Percentiles rank a stretch among this genome's conserved stretches.
phyloP scores from a whole-genome alignment of 2,113 vertebrate species.

The Poecilia latipinna region DNA sequence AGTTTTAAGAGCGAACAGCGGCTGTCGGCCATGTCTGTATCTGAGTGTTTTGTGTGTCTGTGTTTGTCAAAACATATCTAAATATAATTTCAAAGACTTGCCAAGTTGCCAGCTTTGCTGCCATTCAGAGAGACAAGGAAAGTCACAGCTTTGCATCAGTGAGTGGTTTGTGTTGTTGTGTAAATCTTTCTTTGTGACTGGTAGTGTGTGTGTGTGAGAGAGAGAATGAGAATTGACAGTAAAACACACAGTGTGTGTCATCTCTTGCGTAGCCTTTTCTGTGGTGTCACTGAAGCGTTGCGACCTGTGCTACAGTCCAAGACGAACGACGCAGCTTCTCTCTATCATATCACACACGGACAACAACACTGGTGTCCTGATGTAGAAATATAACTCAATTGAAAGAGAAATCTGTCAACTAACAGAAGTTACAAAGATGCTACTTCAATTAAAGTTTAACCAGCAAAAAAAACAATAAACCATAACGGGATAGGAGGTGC shows the following conservation, averaged over 20 bases:
- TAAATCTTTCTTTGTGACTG: not conserved
- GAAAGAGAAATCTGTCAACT: not conserved
- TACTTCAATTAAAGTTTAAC: not conserved
- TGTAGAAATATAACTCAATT: not conserved
- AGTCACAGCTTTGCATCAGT: slow-evolving; percentile 32
- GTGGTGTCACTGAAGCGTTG: slow-evolving; percentile 3
- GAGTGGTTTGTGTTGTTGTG: slow-evolving; percentile 2
- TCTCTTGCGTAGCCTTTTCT: not conserved
- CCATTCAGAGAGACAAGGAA: slow-evolving; percentile 40
- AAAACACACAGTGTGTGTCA: not conserved
- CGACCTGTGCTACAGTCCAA: not conserved
- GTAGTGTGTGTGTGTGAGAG: not conserved
- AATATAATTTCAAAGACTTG: slow-evolving; percentile 62
- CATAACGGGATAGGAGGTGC: not conserved
- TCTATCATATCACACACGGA: not conserved
- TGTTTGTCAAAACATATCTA: slow-evolving; percentile 37
- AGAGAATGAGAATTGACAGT: not conserved
- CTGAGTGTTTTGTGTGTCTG: not conserved
- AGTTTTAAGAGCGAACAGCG: slow-evolving; percentile 6
- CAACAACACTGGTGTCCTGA: not conserved
- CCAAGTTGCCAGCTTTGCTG: slow-evolving; percentile 42
- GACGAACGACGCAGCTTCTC: not conserved
- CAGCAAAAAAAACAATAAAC: not conserved
- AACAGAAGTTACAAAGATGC: not conserved
- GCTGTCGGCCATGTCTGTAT: slow-evolving; percentile 36